Base-by-base conservation (phyloP, 2,113 vertebrate genomes). In the Austrofundulus limnaeus region DNA sequence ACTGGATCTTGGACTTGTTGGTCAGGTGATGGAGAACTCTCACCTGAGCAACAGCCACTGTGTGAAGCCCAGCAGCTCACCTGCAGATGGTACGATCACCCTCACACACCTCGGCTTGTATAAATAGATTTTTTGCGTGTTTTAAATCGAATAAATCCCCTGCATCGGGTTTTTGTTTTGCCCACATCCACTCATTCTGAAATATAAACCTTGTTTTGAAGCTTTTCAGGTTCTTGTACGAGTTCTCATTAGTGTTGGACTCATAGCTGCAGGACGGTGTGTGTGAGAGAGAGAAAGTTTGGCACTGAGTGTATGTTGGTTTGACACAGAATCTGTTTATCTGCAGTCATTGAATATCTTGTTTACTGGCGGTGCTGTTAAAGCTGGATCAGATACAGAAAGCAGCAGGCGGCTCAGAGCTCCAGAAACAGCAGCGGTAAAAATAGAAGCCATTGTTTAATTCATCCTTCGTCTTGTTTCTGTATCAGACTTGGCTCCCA, bases 21-120 rank as follows among this genome's bases (percentile, higher is more conserved):
- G 55, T 91, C 75, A 61, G 85, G 90, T 28, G 55, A 39, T 71
- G 74, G 89, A 89, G 28, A 79, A 84, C 39, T 7, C 86, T 90
- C 55, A 94, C 85, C 0, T 92, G 87, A 75, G 76, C 87, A 85
- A 73, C 82, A 87, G 76, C 66, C 89, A 80, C 63, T 67, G 86
- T 39, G 62, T 85, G 31, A 90, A 91, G 70, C 75, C 81, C 76
- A 86, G 57, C 85, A 89, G 72, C 74, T 75, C 79, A 57, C 47
- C 81, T 68, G 79, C 75, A 70, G 90, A 93, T 80, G 91, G 92
- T 92, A 75, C 14, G 1, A 45, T 16, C 10, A n/a, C 25, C 38
- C 23, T 3, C 7, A 7, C 17, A 34, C 31, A 28, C 8, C 31
- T n/a, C n/a, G n/a, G n/a, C n/a, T n/a, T n/a, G n/a, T n/a, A n/a